Base-by-base conservation (phyloP, 2,797 vertebrate genomes). In the Rachycentron canadum region DNA sequence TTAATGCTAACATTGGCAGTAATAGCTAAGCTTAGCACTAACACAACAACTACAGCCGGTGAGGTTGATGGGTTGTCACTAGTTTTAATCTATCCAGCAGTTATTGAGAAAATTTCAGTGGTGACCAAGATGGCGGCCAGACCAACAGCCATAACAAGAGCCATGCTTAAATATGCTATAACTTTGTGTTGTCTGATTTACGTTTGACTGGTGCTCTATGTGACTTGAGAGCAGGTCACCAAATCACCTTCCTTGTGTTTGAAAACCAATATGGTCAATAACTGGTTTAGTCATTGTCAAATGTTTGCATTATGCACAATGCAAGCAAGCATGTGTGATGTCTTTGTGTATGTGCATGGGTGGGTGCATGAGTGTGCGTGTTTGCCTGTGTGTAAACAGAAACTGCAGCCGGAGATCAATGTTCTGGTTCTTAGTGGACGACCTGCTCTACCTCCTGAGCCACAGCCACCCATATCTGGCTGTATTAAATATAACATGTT, bases 351-450 rank as follows among this genome's bases (percentile, higher is more conserved):
- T 34, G 26, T 57, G 49, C 41, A 19, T 41, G 3, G 49, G 59
- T 50, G 32, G 41, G 26, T 41, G 21, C 58, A 17, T 38, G 49
- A 60, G 47, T 70, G 57, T 74, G 57, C 43, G 30, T 53, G 34
- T 62, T 12, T 28, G 40, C 34, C 7, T 64, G 57, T 43, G 25
- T 53, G 69, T 50, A 32, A 83, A 78, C 43, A 84, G 74, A 76
- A 83, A 70, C 55, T 59, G 13, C 56, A 32, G 32, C 32, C 7
- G 32, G 32, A 7, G 32, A 32, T 32, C 32, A 32, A 32, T 7
- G 7, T 32, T 32, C 7, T 3, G 32, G 3, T 32, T 32, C 32
- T 32, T 32, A 32, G 3, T 32, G 32, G 32, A 32, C 7, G 32
- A 32, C 32, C 32, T 7, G 32, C 32, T 7, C 3, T 32, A 3